Conservation (phyloP, 2,888 invertebrate genomes). For the Eueremaeus valkanovi region DNA sequence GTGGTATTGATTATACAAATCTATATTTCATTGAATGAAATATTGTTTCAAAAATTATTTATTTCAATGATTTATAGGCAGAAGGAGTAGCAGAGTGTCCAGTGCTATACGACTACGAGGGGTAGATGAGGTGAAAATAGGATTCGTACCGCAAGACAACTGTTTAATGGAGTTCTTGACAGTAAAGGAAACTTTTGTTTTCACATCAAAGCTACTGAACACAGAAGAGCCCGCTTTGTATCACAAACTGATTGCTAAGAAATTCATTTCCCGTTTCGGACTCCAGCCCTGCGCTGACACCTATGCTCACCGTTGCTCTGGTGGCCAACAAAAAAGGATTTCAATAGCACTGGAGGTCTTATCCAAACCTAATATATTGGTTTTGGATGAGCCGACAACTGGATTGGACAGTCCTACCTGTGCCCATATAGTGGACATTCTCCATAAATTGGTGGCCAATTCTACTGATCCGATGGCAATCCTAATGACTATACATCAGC, state of each 20-base stretch:
- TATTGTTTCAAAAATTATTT: no score
- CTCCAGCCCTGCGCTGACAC: conserved; percentile 12
- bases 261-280: conserved; percentile 32
- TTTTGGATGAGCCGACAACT: conserved; percentile 39
- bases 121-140: not conserved
- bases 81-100: not conserved
- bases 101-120: not conserved
- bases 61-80: not conserved
- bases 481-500: conserved; percentile 38
- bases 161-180: conserved; percentile 32
- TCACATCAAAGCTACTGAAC: conserved; percentile 8
- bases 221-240: no score
- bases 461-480: conserved; percentile 10
- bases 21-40: no score
- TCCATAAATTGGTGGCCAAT: conserved; percentile 28
- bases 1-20: no score
- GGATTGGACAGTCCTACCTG: conserved; percentile 39
- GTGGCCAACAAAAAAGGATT: conserved; percentile 37
- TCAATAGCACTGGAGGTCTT: conserved; percentile 37
- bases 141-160: conserved; percentile 39
- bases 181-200: conserved; percentile 31
- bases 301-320: conserved; percentile 23
- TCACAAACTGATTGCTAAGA: not conserved
- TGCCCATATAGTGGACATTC: conserved; percentile 1
- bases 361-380: conserved; percentile 27